Evolutionary conservation across 2,797 vertebrate species (phyloP).

Genomic region (Clarias laeviceps): DNA sequence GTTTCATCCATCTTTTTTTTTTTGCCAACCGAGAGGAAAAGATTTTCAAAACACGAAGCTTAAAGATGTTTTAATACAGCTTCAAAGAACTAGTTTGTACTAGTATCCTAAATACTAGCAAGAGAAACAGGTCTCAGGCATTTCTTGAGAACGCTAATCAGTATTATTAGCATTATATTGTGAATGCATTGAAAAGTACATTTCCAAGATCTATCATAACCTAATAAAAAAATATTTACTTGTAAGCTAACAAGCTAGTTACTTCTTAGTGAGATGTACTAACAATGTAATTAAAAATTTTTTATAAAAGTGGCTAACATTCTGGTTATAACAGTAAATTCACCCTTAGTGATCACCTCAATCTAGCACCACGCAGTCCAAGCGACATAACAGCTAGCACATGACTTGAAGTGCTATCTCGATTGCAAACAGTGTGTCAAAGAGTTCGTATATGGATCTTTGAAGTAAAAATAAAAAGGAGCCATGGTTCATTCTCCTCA

Average conservation of each 20-base stretch:
- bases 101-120: not conserved
- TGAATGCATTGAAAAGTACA: not conserved
- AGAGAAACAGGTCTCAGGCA: not conserved
- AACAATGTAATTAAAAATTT: not conserved
- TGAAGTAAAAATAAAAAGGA: not conserved
- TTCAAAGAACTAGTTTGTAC: not conserved
- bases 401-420: not conserved
- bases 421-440: not conserved
- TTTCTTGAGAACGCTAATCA: not conserved
- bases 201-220: not conserved
- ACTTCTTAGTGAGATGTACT: not conserved
- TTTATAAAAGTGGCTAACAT: not conserved
- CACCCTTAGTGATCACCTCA: not conserved
- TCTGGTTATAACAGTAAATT: not conserved
- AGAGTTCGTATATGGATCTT: not conserved
- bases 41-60: not conserved
- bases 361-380: not conserved
- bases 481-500: no score
- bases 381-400: not conserved
- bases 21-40: not conserved
- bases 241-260: not conserved
- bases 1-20: not conserved
- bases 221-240: not conserved
- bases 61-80: not conserved
- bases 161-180: not conserved